Conservation (phyloP, 35 echinoderm and acorn worm species). For the Acanthaster planci region DNA sequence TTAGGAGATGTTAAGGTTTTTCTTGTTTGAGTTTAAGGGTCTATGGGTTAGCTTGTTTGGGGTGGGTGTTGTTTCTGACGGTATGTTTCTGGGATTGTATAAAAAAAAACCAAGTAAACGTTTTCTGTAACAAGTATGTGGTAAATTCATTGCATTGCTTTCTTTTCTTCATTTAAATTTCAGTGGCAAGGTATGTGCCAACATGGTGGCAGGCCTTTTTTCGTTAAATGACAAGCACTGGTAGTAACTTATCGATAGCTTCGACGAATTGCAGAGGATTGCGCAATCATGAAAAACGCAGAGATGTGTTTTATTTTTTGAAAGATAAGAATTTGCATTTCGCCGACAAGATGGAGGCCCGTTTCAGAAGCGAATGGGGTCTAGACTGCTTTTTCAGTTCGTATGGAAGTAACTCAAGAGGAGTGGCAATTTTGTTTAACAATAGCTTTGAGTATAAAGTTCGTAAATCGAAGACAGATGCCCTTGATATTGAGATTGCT, state of each 20-base stretch:
- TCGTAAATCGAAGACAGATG: not conserved
- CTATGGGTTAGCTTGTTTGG: too few relatives aligned
- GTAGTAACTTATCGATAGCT: not conserved
- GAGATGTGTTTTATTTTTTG: constrained; percentile 45
- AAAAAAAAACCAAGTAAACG: not conserved
- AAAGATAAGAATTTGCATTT: constrained; percentile 38
- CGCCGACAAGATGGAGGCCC: not conserved
- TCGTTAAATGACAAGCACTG: not conserved
- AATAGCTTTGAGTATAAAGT: constrained; percentile 19
- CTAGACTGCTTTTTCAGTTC: constrained; percentile 12
- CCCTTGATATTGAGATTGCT: not conserved
- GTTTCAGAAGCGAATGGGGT: constrained; percentile 2
- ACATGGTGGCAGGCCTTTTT: not conserved
- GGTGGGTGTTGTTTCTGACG: not conserved
- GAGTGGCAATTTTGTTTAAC: constrained; percentile 3
- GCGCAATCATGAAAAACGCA: constrained; percentile 1
- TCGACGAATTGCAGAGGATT: constrained; percentile 44
- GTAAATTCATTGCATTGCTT: not conserved
- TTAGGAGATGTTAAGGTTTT: too few relatives aligned
- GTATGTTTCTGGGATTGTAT: not conserved
- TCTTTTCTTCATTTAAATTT: not conserved
- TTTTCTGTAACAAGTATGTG: not conserved
- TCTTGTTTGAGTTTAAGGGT: too few relatives aligned
- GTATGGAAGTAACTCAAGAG: constrained; percentile 12
- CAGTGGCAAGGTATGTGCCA: too few relatives aligned